Evolutionary conservation across 1,140 invertebrate species (phyloP).

Genomic region (Neodiprion lecontei): DNA sequence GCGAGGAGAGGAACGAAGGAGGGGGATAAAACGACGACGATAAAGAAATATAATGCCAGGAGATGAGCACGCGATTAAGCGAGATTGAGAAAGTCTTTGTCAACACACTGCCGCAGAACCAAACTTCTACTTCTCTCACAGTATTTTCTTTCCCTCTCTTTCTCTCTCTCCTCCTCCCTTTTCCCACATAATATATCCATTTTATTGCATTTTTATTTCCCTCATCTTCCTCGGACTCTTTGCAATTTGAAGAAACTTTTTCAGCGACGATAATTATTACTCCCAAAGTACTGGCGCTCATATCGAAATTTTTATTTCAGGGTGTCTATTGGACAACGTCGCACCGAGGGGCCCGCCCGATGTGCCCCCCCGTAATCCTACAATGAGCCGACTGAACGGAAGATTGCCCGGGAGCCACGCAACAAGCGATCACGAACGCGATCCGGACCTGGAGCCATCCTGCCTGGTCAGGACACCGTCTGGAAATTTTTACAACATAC

Average conservation of each 20-base stretch:
- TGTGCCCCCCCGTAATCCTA: slow-evolving; percentile 87
- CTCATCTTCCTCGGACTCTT: too few relatives aligned
- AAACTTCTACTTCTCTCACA: slow-evolving; percentile 23
- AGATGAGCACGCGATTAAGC: slow-evolving; percentile 27
- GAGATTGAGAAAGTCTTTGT: slow-evolving; percentile 30
- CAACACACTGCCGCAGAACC: slow-evolving; percentile 21
- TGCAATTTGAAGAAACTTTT: too few relatives aligned
- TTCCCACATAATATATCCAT: not conserved
- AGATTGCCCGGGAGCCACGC: slow-evolving; percentile 75
- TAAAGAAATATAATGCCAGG: slow-evolving; percentile 1
- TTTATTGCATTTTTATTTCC: too few relatives aligned
- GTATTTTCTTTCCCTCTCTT: not conserved
- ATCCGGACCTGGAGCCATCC: slow-evolving; percentile 86
- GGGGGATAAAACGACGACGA: slow-evolving; percentile 6
- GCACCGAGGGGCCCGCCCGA: slow-evolving; percentile 80
- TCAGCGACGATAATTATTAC: not conserved
- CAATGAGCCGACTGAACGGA: slow-evolving; percentile 87
- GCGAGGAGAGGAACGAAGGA: not conserved
- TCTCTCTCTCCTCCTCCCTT: slow-evolving; percentile 8
- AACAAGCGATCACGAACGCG: slow-evolving; percentile 71
- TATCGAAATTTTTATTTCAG: slow-evolving; percentile 64
- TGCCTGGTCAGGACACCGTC: slow-evolving; percentile 89
- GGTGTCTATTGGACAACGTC: slow-evolving; percentile 83
- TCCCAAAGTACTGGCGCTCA: too few relatives aligned
- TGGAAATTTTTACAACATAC: slow-evolving; percentile 89